A percentile compares a stretch with the other conserved stretches of the same genome.
Conservation (phyloP, 2,797 vertebrate species). For the Uromys caudimaculatus region DNA sequence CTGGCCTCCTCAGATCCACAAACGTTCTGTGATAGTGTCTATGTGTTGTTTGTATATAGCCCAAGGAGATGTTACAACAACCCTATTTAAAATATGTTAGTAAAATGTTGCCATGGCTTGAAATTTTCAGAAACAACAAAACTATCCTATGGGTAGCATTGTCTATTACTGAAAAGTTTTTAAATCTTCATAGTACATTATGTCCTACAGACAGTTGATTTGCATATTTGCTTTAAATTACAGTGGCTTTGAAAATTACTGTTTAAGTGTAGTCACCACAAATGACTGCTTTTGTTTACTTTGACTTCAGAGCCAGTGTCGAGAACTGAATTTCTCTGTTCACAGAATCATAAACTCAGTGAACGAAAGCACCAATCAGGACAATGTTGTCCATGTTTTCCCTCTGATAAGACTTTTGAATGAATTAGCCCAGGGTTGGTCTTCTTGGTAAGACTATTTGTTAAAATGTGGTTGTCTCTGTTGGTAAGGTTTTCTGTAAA, state of each 20-base stretch:
- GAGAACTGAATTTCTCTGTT: not conserved
- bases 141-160: not conserved
- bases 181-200: not conserved
- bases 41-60: not conserved
- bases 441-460: constrained; percentile 4
- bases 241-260: constrained; percentile 12
- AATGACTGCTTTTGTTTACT: not conserved
- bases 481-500: not conserved
- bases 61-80: not conserved
- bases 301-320: not conserved
- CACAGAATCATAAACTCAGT: not conserved
- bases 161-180: not conserved
- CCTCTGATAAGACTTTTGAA: not conserved
- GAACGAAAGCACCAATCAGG: not conserved
- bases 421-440: not conserved
- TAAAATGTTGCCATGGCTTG: constrained; percentile 2
- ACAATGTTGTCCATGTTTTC: not conserved
- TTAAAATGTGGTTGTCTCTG: not conserved
- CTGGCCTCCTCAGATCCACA: not conserved
- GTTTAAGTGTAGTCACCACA: not conserved
- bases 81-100: constrained; percentile 14
- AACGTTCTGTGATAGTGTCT: not conserved
- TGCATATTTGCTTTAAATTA: constrained; percentile 32
- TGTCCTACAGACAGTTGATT: not conserved
- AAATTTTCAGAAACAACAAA: constrained; percentile 43